Evolutionary conservation across 2,113 vertebrate genomes (phyloP).

Genomic region (Empidonax traillii): DNA sequence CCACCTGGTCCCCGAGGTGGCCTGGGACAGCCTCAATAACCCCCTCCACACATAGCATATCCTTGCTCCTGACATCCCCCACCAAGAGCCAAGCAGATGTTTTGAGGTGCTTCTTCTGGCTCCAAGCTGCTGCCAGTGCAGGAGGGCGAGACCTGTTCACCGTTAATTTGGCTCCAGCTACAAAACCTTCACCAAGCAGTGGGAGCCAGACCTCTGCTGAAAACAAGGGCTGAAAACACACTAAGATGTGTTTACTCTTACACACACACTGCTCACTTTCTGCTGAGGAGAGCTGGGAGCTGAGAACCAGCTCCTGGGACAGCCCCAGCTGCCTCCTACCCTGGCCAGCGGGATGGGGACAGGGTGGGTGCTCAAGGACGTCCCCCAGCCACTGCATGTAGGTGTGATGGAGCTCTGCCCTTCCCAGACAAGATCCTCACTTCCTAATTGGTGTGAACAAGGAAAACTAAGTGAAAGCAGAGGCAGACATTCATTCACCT

Average conservation of each 20-base stretch:
- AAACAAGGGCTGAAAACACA: neutral
- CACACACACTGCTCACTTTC: neutral
- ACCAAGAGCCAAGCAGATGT: neutral
- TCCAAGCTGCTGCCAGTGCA: neutral
- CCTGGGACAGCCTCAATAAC: neutral
- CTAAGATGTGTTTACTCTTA: neutral
- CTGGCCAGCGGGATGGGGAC: neutral
- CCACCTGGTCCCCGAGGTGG: accelerated
- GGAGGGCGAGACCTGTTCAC: accelerated
- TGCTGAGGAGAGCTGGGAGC: neutral
- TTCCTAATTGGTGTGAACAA: neutral
- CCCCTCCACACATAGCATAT: accelerated
- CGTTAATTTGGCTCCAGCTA: neutral
- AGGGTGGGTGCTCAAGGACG: neutral
- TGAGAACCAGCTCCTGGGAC: neutral
- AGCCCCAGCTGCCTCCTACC: neutral
- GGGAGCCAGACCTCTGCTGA: neutral
- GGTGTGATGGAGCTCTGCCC: neutral
- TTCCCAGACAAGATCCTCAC: neutral
- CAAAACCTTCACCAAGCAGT: accelerated
- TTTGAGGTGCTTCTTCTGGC: neutral
- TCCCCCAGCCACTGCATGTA: neutral
- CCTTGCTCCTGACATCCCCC: neutral
- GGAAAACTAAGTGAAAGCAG: neutral
- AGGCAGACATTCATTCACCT: neutral